Evolutionary conservation across 2,888 invertebrate genomes (phyloP).

Genomic region (Carpatolechia fugitivella): DNA sequence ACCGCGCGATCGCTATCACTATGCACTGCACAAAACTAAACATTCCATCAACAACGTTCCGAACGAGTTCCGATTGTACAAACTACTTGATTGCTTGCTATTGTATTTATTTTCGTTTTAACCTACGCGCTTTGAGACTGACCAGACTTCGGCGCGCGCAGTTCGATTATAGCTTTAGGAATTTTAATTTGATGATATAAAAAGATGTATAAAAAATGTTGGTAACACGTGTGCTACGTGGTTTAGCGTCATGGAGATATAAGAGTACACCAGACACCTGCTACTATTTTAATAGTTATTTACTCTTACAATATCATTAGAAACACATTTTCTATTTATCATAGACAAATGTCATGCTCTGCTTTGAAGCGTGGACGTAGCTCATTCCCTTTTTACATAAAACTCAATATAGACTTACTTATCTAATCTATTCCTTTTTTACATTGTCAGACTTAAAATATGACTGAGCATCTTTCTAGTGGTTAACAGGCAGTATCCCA

Average conservation of each 20-base stretch:
- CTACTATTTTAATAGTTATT: too few species aligned
- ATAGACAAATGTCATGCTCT: too few species aligned
- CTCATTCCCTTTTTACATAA: too few species aligned
- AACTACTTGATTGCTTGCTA: conserved; percentile 29
- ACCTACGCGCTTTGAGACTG: conserved; percentile 35
- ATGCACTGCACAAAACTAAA: background rate
- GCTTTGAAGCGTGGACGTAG: too few species aligned
- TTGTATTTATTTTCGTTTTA: conserved; percentile 37
- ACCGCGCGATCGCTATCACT: too few species aligned
- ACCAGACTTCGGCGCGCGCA: conserved; percentile 38
- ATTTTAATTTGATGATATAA: conserved; percentile 53
- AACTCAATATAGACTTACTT: too few species aligned
- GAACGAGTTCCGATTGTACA: conserved; percentile 23
- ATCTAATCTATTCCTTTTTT: too few species aligned
- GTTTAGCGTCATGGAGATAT: background rate
- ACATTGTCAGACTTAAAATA: too few species aligned
- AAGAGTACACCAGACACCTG: too few species aligned
- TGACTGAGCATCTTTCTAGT: too few species aligned
- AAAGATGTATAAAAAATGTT: conserved; percentile 25
- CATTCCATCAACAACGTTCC: conserved; percentile 4
- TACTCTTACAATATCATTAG: too few species aligned
- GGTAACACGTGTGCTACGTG: conserved; percentile 24
- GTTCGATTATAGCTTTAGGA: conserved; percentile 42
- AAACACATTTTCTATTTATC: too few species aligned
- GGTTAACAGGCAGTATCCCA: background rate